phyloP scores from a whole-genome alignment of 2,113 vertebrate genomes.

The Carollia perspicillata region DNA sequence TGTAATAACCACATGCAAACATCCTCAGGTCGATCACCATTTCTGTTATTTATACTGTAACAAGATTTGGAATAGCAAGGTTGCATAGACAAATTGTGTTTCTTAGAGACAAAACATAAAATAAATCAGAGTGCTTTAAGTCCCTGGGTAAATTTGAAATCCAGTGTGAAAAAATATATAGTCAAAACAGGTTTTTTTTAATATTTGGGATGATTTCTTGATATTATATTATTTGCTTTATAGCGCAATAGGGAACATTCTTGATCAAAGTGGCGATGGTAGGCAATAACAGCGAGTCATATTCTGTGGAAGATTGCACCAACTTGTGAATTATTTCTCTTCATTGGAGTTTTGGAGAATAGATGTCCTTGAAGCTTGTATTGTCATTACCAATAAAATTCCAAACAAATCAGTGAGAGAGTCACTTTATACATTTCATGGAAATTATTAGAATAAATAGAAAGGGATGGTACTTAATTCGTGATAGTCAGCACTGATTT shows the following conservation, averaged over 20 bases:
- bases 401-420: background rate
- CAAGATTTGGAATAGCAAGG: background rate
- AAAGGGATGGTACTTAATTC: background rate
- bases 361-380: background rate
- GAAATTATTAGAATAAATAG: background rate
- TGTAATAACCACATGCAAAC: background rate
- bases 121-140: slow-evolving; percentile 33
- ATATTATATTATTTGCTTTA: slow-evolving; percentile 17
- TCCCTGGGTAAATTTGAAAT: slow-evolving; percentile 4
- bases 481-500: background rate
- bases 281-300: background rate
- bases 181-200: background rate
- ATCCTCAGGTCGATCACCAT: background rate
- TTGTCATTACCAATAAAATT: background rate
- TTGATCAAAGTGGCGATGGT: background rate
- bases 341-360: background rate
- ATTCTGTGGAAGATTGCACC: background rate
- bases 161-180: background rate
- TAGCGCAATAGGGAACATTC: background rate
- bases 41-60: background rate
- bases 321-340: slow-evolving; percentile 5
- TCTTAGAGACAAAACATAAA: background rate
- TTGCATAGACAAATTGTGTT: background rate
- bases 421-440: background rate
- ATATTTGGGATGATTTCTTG: background rate